Percentiles rank a stretch among this genome's conserved stretches.
These are phyloP conservation scores for Meganola albula DNA, from an alignment of 2,888 invertebrate species.

Conservation along the genomic window DNA sequence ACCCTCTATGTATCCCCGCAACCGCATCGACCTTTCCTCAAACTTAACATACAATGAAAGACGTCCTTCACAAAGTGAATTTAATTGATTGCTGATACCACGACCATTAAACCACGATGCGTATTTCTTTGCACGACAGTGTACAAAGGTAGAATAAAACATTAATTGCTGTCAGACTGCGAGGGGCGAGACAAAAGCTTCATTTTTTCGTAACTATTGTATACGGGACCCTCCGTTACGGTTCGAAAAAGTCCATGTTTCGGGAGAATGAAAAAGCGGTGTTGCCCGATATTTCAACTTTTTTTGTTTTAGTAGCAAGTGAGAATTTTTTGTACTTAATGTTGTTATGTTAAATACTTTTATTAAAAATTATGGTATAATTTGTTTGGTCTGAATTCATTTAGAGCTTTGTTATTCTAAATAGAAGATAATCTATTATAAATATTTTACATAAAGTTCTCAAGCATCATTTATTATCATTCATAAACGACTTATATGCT, in stretches of 20 bases:
- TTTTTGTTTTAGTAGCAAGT: conserved; percentile 8
- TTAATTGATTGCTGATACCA: conserved; percentile 30
- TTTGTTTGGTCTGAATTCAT: too few relatives aligned
- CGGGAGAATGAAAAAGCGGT: conserved; percentile 26
- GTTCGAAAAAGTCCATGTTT: conserved; percentile 40
- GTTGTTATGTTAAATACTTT: not conserved
- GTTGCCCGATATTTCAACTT: conserved; percentile 35
- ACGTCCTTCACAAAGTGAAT: conserved; percentile 15
- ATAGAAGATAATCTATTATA: too few relatives aligned
- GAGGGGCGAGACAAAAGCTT: conserved; percentile 56
- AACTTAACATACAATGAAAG: conserved; percentile 1
- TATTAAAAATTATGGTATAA: too few relatives aligned
- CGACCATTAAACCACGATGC: conserved; percentile 28
- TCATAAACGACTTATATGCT: too few relatives aligned
- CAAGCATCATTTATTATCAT: too few relatives aligned
- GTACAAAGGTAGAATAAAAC: conserved; percentile 64
- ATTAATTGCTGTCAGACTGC: conserved; percentile 69
- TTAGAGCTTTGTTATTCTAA: too few relatives aligned
- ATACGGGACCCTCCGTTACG: conserved; percentile 62
- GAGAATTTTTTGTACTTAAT: not conserved
- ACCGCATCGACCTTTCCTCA: not conserved
- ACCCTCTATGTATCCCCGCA: too few relatives aligned
- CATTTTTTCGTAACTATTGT: conserved; percentile 66
- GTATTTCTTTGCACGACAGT: conserved; percentile 36
- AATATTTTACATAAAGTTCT: too few relatives aligned